These are phyloP conservation scores for Invenusta paracnida DNA, from an alignment of 2,888 invertebrate genomes.

Conservation along the genomic window DNA sequence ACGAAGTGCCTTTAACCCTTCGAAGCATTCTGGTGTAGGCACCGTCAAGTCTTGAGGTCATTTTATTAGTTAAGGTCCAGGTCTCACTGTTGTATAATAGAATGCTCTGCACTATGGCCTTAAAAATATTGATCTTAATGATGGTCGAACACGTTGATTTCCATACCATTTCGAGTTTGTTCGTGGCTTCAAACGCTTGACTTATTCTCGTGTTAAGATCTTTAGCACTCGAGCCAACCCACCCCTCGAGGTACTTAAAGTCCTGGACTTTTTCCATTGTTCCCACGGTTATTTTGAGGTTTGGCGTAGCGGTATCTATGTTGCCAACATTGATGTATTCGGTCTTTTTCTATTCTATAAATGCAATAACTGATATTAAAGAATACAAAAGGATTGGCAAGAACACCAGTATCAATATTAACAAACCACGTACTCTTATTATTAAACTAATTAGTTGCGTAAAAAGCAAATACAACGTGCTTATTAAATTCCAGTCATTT, in stretches of 20 bases:
- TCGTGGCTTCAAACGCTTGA: conserved; percentile 23
- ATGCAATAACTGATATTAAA: too few relatives aligned
- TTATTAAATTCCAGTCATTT: too few relatives aligned
- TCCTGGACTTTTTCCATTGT: conserved; percentile 25
- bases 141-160: conserved; percentile 18
- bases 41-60: conserved; percentile 23
- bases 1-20: conserved; percentile 19
- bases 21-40: conserved; percentile 29
- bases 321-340: conserved; percentile 5
- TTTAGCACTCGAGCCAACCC: conserved; percentile 26
- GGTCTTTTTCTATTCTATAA: too few relatives aligned
- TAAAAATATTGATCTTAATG: conserved; percentile 21
- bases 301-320: conserved; percentile 26
- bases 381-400: too few relatives aligned
- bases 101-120: conserved; percentile 23
- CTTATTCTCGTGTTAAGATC: conserved; percentile 26
- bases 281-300: conserved; percentile 25
- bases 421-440: too few relatives aligned
- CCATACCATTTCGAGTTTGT: conserved; percentile 29
- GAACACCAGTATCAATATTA: too few relatives aligned
- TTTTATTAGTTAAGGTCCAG: conserved; percentile 21
- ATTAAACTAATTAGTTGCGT: too few relatives aligned
- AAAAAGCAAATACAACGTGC: too few relatives aligned
- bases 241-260: conserved; percentile 19
- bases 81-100: conserved; percentile 29